Percentiles rank a stretch among this genome's conserved stretches.
These are phyloP conservation scores for Coenobita brevimanus DNA, from an alignment of 1,140 invertebrate genomes.

Conservation along the genomic window DNA sequence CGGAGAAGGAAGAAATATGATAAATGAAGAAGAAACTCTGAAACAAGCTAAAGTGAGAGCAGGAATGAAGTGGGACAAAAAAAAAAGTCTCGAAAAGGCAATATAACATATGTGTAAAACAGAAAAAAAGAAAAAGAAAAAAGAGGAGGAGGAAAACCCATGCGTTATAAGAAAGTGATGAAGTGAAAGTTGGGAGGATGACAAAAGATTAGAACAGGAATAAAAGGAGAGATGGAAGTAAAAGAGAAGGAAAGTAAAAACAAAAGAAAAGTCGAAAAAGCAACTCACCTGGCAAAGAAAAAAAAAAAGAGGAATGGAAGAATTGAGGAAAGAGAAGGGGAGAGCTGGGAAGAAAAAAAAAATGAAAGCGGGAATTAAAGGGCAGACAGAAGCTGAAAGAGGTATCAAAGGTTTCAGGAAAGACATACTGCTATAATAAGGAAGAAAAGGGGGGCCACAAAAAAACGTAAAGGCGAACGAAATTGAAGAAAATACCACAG, in stretches of 20 bases:
- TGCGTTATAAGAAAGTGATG: background rate
- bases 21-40: background rate
- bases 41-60: no score
- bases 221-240: background rate
- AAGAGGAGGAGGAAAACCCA: background rate
- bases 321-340: background rate
- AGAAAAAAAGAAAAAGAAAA: background rate
- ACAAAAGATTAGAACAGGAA: no score
- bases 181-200: no score
- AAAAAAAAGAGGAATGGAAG: background rate
- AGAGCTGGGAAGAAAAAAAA: background rate
- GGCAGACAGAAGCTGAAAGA: no score
- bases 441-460: no score
- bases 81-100: background rate
- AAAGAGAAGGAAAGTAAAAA: background rate
- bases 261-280: background rate
- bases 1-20: background rate
- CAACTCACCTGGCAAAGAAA: background rate
- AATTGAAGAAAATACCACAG: no score
- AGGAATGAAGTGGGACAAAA: background rate
- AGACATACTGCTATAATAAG: no score
- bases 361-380: no score
- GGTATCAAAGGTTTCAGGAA: no score
- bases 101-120: background rate
- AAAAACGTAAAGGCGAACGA: no score